Evolutionary conservation across 1,140 invertebrate species (phyloP).

Genomic region (Meteorus sp.): DNA sequence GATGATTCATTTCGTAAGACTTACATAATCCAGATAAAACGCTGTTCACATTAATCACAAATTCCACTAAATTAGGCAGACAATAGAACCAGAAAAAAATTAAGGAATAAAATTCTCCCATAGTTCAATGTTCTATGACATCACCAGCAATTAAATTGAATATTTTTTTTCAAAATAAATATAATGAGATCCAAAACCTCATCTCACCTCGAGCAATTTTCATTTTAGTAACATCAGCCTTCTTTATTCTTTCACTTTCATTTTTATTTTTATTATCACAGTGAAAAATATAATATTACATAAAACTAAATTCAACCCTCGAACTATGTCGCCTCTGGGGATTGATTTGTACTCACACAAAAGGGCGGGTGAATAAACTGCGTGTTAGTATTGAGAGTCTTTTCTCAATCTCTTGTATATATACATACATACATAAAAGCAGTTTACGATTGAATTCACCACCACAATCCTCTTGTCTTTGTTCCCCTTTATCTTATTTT

Average conservation of each 20-base stretch:
- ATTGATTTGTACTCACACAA: not conserved
- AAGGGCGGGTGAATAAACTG: not conserved
- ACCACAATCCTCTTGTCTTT: not conserved
- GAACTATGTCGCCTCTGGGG: not conserved
- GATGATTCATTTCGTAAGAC: no score
- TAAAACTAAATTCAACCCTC: not conserved
- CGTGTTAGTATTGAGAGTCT: slow-evolving; percentile 12
- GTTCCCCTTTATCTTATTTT: not conserved
- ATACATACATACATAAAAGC: not conserved
- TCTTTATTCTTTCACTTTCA: not conserved
- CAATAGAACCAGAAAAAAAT: no score
- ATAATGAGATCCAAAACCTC: no score
- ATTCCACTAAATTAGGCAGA: no score
- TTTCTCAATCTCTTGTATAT: not conserved
- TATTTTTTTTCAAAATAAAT: no score
- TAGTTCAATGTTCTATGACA: no score
- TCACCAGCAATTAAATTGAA: no score
- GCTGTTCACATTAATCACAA: no score
- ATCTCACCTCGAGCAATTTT: no score
- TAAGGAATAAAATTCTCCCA: no score
- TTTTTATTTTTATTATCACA: not conserved
- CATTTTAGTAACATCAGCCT: no score
- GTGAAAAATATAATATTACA: not conserved
- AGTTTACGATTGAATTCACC: slow-evolving; percentile 11
- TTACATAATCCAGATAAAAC: no score